Evolutionary conservation across 2,888 invertebrate species (phyloP).

Genomic region (Drosophila barbarae): DNA sequence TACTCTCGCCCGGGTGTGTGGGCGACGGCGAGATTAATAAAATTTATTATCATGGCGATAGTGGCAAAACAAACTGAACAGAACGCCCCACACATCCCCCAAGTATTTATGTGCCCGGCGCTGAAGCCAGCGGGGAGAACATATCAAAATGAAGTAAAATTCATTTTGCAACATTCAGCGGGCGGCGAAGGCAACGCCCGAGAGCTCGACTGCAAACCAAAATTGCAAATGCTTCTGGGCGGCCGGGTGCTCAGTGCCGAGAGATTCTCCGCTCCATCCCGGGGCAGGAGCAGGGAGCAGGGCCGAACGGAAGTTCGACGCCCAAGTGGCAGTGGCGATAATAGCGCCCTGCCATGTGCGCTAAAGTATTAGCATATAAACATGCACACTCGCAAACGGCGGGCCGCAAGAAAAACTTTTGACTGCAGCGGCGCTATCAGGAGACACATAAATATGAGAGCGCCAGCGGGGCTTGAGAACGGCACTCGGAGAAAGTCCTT

Average conservation of each 20-base stretch:
- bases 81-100: constrained; percentile 48
- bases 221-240: constrained; percentile 64
- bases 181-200: constrained; percentile 7
- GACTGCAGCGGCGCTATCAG: constrained; percentile 65
- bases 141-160: constrained; percentile 74
- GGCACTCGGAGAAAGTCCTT: constrained; percentile 33
- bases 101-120: constrained; percentile 56
- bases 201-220: constrained; percentile 45
- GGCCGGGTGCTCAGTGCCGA: constrained; percentile 42
- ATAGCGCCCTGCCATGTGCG: constrained; percentile 70
- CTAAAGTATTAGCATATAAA: constrained; percentile 72
- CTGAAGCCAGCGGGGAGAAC: constrained; percentile 67
- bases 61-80: constrained; percentile 61
- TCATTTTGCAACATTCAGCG: constrained; percentile 61
- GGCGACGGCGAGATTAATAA: constrained; percentile 69
- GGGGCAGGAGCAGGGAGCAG: constrained; percentile 23
- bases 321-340: constrained; percentile 74
- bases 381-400: constrained; percentile 46
- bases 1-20: constrained; percentile 28
- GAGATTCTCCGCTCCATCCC: constrained; percentile 45
- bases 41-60: constrained; percentile 73
- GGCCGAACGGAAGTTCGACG: constrained; percentile 67
- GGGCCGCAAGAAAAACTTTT: constrained; percentile 61
- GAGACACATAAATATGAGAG: constrained; percentile 74
- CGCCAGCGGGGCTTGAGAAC: constrained; percentile 61